Conservation (phyloP, 2,888 invertebrate species). For the Phortica magna region DNA sequence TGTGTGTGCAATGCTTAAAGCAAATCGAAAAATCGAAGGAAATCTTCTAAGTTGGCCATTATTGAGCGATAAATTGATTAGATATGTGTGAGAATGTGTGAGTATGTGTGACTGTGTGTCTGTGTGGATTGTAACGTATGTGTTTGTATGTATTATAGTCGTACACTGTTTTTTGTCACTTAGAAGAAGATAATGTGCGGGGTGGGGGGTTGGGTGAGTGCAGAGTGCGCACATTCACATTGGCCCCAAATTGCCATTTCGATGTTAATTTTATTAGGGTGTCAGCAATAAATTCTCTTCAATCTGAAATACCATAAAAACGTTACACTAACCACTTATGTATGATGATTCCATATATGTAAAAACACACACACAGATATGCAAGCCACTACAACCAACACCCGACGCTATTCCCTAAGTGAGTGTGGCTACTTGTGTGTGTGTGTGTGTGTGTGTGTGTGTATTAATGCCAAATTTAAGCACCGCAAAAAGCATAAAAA, state of each 20-base stretch:
- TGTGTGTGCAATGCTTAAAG: not conserved
- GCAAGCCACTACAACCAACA: conserved; percentile 16
- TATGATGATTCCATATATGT: not conserved
- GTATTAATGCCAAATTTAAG: conserved; percentile 17
- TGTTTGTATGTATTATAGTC: conserved; percentile 26
- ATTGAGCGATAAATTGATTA: conserved; percentile 75
- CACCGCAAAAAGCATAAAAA: conserved; percentile 28
- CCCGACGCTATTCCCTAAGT: not conserved
- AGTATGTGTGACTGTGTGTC: conserved; percentile 21
- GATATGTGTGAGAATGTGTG: conserved; percentile 55
- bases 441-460: conserved; percentile 16
- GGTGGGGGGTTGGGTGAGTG: conserved; percentile 41
- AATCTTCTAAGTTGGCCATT: conserved; percentile 63
- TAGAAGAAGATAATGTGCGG: not conserved
- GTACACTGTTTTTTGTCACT: conserved; percentile 45
- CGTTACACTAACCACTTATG: conserved; percentile 48
- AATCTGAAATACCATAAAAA: conserved; percentile 75
- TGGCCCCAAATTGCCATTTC: conserved; percentile 72
- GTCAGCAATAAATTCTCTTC: conserved; percentile 73
- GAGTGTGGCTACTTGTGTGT: not conserved
- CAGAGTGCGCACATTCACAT: conserved; percentile 48
- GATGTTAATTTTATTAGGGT: conserved; percentile 76
- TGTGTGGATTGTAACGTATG: conserved; percentile 27
- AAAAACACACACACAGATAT: conserved; percentile 4
- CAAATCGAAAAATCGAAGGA: conserved; percentile 30